Conservation (phyloP, 2,797 vertebrate genomes). For the Eulemur albifrons region DNA sequence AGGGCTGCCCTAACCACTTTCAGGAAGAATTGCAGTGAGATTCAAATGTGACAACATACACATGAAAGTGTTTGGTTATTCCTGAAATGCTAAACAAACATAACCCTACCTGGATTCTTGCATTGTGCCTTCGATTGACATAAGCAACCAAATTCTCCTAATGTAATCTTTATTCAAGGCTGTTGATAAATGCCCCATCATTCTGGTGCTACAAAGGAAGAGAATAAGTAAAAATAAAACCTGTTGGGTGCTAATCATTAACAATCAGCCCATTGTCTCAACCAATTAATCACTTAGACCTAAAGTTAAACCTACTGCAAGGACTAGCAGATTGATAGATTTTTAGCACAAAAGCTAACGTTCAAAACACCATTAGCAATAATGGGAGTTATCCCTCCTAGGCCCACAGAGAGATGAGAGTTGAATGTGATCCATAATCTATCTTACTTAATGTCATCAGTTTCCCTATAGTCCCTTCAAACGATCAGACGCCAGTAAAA, state of each 20-base stretch:
- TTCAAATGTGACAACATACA: not conserved
- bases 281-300: constrained; percentile 40
- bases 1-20: not conserved
- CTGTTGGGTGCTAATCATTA: not conserved
- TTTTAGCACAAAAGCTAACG: constrained; percentile 29
- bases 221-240: not conserved
- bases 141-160: not conserved
- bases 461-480: constrained; percentile 55
- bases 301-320: constrained; percentile 33
- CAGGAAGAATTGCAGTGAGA: not conserved
- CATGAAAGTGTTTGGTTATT: not conserved
- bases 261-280: not conserved
- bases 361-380: constrained; percentile 41
- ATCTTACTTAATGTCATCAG: constrained; percentile 54
- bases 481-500: constrained; percentile 12
- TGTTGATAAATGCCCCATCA: not conserved
- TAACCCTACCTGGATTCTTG: not conserved
- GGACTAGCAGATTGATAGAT: not conserved
- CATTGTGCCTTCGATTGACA: not conserved
- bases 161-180: not conserved
- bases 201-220: not conserved
- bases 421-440: constrained; percentile 43
- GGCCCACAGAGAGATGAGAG: constrained; percentile 29
- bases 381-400: not conserved
- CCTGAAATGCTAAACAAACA: not conserved